Evolutionary conservation across 1,140 invertebrate genomes (phyloP).

Genomic region (Drosophila gunungcola): DNA sequence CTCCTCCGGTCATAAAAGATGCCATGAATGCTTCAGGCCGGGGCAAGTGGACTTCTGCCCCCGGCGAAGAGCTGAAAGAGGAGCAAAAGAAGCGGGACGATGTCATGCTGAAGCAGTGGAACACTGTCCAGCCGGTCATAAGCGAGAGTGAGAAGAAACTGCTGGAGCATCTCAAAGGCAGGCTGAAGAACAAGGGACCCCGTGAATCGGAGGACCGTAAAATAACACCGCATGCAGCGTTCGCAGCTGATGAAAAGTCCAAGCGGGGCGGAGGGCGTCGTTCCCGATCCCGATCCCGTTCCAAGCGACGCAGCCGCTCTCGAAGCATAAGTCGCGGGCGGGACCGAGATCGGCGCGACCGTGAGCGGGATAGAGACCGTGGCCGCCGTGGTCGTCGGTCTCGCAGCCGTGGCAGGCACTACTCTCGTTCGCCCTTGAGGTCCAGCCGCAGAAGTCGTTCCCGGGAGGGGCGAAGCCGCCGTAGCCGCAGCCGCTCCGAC

Average conservation of each 20-base stretch:
- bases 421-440: slow-evolving; percentile 48
- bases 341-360: slow-evolving; percentile 40
- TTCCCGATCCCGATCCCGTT: slow-evolving; percentile 34
- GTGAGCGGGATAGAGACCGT: slow-evolving; percentile 58
- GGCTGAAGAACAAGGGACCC: slow-evolving; percentile 77
- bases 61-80: slow-evolving; percentile 47
- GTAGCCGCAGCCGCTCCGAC: slow-evolving; percentile 50
- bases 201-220: slow-evolving; percentile 53
- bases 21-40: slow-evolving; percentile 65
- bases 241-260: slow-evolving; percentile 47
- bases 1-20: slow-evolving; percentile 65
- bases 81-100: slow-evolving; percentile 84
- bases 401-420: slow-evolving; percentile 53
- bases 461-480: slow-evolving; percentile 46
- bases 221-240: background rate
- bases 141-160: slow-evolving; percentile 87
- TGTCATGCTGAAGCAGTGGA: slow-evolving; percentile 87
- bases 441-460: slow-evolving; percentile 59
- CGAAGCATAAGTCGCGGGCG: slow-evolving; percentile 72
- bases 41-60: slow-evolving; percentile 67
- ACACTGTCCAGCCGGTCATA: slow-evolving; percentile 86
- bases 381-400: slow-evolving; percentile 52
- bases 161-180: slow-evolving; percentile 87
- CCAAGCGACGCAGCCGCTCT: slow-evolving; percentile 50
- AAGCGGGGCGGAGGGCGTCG: slow-evolving; percentile 23